Percentiles rank a stretch among this genome's conserved stretches.
Evolutionary conservation across 2,888 invertebrate species (phyloP).

Genomic region (Eilema caniola): DNA sequence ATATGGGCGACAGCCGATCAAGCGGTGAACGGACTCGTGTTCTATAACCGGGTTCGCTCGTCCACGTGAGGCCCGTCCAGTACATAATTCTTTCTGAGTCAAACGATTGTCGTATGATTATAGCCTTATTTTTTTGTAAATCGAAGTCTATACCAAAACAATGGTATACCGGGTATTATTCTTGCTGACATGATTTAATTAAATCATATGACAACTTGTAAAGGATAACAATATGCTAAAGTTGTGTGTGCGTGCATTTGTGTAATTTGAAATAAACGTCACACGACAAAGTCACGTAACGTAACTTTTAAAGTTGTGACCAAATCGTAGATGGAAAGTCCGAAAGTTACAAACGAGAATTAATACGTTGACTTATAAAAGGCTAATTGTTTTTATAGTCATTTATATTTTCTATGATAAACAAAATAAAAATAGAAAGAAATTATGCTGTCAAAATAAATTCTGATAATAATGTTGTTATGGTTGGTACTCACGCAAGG

Average conservation of each 20-base stretch:
- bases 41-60: too few relatives aligned
- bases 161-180: too few relatives aligned
- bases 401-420: not conserved
- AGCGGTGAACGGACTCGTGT: too few relatives aligned
- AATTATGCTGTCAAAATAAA: not conserved
- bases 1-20: too few relatives aligned
- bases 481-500: not conserved
- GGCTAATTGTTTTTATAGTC: not conserved
- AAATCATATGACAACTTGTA: not conserved
- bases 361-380: not conserved
- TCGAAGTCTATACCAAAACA: too few relatives aligned
- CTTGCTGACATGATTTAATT: not conserved
- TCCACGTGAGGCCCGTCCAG: too few relatives aligned
- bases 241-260: conserved; percentile 22
- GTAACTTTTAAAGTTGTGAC: conserved; percentile 8
- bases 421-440: not conserved
- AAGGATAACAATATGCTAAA: not conserved
- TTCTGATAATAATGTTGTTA: not conserved
- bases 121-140: too few relatives aligned
- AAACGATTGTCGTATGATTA: too few relatives aligned
- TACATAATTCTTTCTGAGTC: too few relatives aligned
- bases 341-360: conserved; percentile 2
- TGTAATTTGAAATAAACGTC: conserved; percentile 19
- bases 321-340: not conserved
- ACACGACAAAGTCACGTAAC: conserved; percentile 26